Base-by-base conservation (phyloP, 2,888 invertebrate genomes). In the Allolobophora icterica region DNA sequence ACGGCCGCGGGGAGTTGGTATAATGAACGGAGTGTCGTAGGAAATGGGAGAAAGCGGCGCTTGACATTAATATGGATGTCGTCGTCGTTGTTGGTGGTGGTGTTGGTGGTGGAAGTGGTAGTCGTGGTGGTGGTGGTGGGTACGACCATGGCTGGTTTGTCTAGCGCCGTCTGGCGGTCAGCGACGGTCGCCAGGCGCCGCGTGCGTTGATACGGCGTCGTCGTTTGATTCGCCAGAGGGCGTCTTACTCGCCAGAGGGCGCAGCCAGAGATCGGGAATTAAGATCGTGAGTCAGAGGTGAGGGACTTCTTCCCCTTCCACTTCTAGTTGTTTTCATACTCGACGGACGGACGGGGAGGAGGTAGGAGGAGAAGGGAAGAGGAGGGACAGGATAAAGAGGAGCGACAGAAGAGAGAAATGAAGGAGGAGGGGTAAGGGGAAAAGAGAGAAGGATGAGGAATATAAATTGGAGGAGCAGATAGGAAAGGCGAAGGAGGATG, bases 11-110 rank as follows among this genome's bases (percentile, higher is more conserved):
- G 33, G 89, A 89, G 35, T 89, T 42, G 38, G 33, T 42, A 89
- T 52, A 52, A 45, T 89, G 45, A 89, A 38, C 89, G 89, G 34
- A 52, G 33, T 89, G 89, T 89, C 45, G 45, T 42, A 52, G 89
- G 89, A 40, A 24, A 89, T 35, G 89, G 40, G 89, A 24, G 33
- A 40, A 35, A 35, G 52, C 89, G 52, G 21, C 89, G 87, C 87
- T 87, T 87, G 34, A 38, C 87, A 87, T 87, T 87, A 87, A 87
- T 87, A 87, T 87, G 87, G 38, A 87, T 87, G 87, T 87, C 34
- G 87, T 87, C 87, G 87, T 38, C 8, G 87, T 1, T 15, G 87
- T 1, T 87, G 87, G 38, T 87, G 11, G 24, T 87, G 87, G 38
- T 87, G 34, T 24, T 87, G 34, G 35, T 84, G 11, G 35, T 84